phyloP scores from a whole-genome alignment of 2,888 invertebrate genomes.

The Xanthorhoe designata region DNA sequence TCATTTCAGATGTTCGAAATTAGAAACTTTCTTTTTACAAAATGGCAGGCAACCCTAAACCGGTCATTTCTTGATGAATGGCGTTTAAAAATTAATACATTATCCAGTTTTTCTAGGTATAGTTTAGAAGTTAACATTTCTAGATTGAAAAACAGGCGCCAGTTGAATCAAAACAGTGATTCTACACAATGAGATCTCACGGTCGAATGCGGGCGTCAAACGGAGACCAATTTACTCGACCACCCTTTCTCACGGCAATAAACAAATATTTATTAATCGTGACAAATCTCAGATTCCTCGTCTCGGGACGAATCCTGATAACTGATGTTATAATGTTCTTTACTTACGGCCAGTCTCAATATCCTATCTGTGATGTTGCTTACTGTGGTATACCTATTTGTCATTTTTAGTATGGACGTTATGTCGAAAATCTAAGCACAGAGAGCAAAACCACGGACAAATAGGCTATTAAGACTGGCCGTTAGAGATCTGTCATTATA shows the following conservation, averaged over 20 bases:
- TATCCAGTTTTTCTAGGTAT: conserved; percentile 52
- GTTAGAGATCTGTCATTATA: too few relatives aligned
- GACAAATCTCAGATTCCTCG: conserved; percentile 36
- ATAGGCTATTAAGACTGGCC: too few relatives aligned
- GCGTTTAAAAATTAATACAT: conserved; percentile 68
- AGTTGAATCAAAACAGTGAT: conserved; percentile 77
- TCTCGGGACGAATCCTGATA: conserved; percentile 23
- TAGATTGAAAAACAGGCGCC: conserved; percentile 60
- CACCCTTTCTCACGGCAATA: conserved; percentile 51
- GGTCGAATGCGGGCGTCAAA: conserved; percentile 82
- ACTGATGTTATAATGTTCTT: conserved; percentile 4
- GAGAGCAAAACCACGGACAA: too few relatives aligned
- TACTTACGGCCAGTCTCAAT: neutral
- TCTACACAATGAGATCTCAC: conserved; percentile 72
- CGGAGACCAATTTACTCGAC: conserved; percentile 79
- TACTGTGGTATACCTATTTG: too few relatives aligned
- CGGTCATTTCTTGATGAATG: conserved; percentile 75
- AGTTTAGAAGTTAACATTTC: conserved; percentile 49
- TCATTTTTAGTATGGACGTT: too few relatives aligned
- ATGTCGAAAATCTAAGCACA: too few relatives aligned
- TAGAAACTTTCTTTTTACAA: conserved; percentile 1
- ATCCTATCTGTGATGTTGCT: too few relatives aligned
- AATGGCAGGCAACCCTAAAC: conserved; percentile 52
- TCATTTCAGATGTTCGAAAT: neutral
- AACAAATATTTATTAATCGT: conserved; percentile 46